Evolutionary conservation across 2,797 vertebrate genomes (phyloP), one percentile per base, ranked within the genome.

Genomic region (Staurois parvus): DNA sequence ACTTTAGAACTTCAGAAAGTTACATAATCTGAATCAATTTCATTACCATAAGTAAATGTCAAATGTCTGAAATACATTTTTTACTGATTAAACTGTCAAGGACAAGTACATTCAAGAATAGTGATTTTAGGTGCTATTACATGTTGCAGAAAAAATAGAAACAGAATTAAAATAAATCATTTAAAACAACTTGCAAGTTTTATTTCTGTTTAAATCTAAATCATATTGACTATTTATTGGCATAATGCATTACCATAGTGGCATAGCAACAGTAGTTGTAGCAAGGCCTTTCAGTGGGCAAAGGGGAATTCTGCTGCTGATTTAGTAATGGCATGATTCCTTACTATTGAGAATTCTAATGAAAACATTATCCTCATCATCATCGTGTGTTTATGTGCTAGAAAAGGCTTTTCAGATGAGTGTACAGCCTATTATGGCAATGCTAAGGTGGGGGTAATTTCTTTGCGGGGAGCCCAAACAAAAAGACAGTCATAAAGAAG

Each of bases 31-130:
- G 76, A 90, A 91, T 88, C 88, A 88, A 90, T 92, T 89, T 90
- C 86, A 92, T 93, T 91, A 91, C 74, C 90, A 91, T 91, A 92
- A 92, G 91, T 91, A 91, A 91, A 92, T 89, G 91, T 93, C 91
- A 91, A 88, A 90, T 85, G 89, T 81, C 84, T 84, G 88, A 86
- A 88, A 90, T 88, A 85, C 78, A 90, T 89, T 91, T 90, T 75
- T 91, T 89, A 87, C 83, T 90, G 91, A 93, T 92, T 91, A 91
- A 93, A 93, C 88, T 89, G 91, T 91, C 90, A 92, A 91, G 90
- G 90, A 79, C 90, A 90, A 89, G 88, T 88, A 87, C 77, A 76
- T 62, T 52, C 24, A 90, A 83, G 75, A 93, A 90, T 76, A 92
- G 32, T 30, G 30, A 66, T 76, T 88, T 86, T 66, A 30, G 59